Evolutionary conservation across 2,888 invertebrate species (phyloP).

Genomic region (Sphaerophoria taeniata): DNA sequence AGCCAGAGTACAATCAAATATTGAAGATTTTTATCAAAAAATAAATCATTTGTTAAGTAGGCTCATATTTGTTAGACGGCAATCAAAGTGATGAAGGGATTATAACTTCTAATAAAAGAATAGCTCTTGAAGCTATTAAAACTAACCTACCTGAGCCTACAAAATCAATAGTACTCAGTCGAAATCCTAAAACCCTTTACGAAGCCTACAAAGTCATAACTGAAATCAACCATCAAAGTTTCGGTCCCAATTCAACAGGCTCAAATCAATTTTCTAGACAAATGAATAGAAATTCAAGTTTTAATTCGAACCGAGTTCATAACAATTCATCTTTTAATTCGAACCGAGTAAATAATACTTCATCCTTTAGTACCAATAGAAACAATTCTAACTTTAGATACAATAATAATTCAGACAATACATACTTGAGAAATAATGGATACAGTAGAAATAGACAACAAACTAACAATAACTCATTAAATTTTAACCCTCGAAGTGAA

Average conservation of each 20-base stretch:
- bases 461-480: too few relatives aligned
- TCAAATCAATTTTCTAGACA: slow-evolving; percentile 4
- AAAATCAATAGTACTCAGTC: slow-evolving; percentile 36
- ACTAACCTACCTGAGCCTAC: slow-evolving; percentile 22
- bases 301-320: too few relatives aligned
- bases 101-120: slow-evolving; percentile 27
- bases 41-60: slow-evolving; percentile 37
- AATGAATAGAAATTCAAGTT: neutral
- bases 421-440: too few relatives aligned
- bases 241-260: slow-evolving; percentile 1
- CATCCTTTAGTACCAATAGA: too few relatives aligned
- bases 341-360: too few relatives aligned
- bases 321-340: too few relatives aligned
- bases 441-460: too few relatives aligned
- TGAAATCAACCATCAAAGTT: slow-evolving; percentile 18
- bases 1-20: neutral
- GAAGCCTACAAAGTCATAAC: slow-evolving; percentile 26
- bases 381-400: too few relatives aligned
- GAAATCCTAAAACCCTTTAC: slow-evolving; percentile 32
- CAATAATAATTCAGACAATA: too few relatives aligned
- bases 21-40: slow-evolving; percentile 42
- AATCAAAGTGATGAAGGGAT: neutral
- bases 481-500: too few relatives aligned
- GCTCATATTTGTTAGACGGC: slow-evolving; percentile 11
- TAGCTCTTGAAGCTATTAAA: slow-evolving; percentile 45